Conservation (phyloP, 2,797 vertebrate genomes). For the Melanogrammus aeglefinus region DNA sequence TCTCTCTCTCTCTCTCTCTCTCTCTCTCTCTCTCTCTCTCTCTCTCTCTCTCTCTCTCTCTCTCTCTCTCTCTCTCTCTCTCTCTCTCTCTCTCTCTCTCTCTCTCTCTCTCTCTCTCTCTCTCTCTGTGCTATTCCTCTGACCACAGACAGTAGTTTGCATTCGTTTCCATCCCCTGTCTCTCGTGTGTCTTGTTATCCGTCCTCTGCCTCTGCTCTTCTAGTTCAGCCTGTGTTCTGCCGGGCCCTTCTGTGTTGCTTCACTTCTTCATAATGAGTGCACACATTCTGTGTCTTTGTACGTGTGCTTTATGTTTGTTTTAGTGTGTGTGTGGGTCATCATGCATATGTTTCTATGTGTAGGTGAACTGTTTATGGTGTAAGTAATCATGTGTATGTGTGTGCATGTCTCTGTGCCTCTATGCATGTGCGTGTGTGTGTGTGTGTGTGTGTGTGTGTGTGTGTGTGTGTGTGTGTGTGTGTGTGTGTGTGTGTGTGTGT, state of each 20-base stretch:
- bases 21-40: background rate
- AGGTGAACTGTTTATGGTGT: background rate
- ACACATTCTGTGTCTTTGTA: no score
- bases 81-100: background rate
- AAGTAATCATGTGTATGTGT: background rate
- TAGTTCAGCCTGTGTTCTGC: no score
- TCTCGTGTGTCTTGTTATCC: no score
- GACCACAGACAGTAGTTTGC: no score
- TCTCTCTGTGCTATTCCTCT: no score
- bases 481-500: slow-evolving; percentile 8
- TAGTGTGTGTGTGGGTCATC: background rate
- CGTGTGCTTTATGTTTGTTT: background rate
- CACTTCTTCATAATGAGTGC: no score
- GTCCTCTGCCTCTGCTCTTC: no score
- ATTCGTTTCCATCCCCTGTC: no score
- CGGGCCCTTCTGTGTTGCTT: no score
- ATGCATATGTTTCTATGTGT: slow-evolving; percentile 2
- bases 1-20: background rate
- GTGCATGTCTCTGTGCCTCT: background rate
- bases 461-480: background rate
- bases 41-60: no score
- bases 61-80: background rate
- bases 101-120: no score
- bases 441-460: background rate
- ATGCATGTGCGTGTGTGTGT: background rate